Percentiles rank a stretch among this genome's conserved stretches.
phyloP scores from a whole-genome alignment of 1,140 invertebrate genomes.

The Papilio glaucus region DNA sequence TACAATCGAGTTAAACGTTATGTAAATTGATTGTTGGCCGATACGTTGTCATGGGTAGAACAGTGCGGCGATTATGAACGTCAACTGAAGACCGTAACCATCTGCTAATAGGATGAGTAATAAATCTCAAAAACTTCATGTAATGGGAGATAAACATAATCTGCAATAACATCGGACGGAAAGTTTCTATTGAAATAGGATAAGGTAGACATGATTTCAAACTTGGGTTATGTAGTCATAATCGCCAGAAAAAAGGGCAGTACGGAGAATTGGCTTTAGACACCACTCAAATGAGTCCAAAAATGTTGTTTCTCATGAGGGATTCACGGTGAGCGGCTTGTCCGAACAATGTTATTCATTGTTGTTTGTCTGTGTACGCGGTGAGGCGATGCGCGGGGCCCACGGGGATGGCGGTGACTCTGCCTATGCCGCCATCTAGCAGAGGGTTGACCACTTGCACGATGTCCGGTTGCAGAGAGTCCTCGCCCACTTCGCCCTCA shows the following conservation, averaged over 20 bases:
- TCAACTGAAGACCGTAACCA: background rate
- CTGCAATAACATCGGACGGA: constrained; percentile 30
- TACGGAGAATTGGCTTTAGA: constrained; percentile 30
- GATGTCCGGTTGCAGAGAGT: constrained; percentile 78
- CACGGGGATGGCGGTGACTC: constrained; percentile 78
- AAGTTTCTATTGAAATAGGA: constrained; percentile 35
- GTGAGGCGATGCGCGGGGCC: constrained; percentile 70
- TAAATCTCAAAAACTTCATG: constrained; percentile 15
- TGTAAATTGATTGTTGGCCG: constrained; percentile 41
- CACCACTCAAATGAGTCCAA: background rate
- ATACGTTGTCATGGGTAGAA: constrained; percentile 50
- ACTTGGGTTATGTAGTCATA: background rate
- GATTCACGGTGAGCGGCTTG: background rate
- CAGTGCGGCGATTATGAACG: constrained; percentile 34
- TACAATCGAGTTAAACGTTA: constrained; percentile 65
- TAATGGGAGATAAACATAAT: constrained; percentile 14
- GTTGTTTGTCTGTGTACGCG: constrained; percentile 58
- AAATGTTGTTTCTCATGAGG: background rate
- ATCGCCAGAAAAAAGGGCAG: constrained; percentile 13
- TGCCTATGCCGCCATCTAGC: constrained; percentile 75
- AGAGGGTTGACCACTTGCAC: constrained; percentile 81
- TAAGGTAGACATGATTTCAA: background rate
- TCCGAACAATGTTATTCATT: constrained; percentile 40
- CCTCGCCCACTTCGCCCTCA: constrained; percentile 76
- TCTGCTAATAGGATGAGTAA: background rate